Evolutionary conservation across 2,888 invertebrate genomes (phyloP), one percentile per base, ranked within the genome.

Genomic region (Xylophagus ater): DNA sequence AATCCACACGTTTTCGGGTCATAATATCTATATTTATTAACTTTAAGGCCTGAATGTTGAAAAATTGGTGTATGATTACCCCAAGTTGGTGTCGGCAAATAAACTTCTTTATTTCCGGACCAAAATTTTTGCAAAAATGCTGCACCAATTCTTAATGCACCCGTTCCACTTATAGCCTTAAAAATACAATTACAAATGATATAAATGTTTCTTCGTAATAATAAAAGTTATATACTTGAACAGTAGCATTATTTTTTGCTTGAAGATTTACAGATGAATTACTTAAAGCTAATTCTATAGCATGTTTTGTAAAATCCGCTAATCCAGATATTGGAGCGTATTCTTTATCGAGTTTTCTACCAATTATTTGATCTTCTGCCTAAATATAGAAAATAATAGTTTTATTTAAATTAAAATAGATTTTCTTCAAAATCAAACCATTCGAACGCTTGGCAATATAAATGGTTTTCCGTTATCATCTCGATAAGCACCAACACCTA

Each of bases 391-490:
- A n/a, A 28, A n/a, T 28, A 10, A 12, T 4, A 7, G n/a, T 20
- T 26, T 21, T 4, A 25, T 3, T 34, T 19, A 36, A 14, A 37
- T 26, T 15, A 35, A 5, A 25, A 35, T 29, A n/a, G 21, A 34
- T 32, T 20, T 36, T 43, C n/a, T n/a, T 34, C 7, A 12, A 10
- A 28, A 10, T 46, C 47, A 48, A 52, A 81, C 81, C 71, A 76
- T 74, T 44, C 68, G 71, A 17, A 98, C 94, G 61, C 83, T 83
- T 15, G 92, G 90, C 40, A 99, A 70, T 14, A 98, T 79, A 64
- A 77, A 94, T 3, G 98, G 97, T 68, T 97, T 94, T 37, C 96
- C 96, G 56, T 86, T 78, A 59, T 99, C 97, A 65, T 97, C 96
- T 51, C 98, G 76, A 66, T 99, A 99, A 7, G 98, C 96, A 44